Evolutionary conservation across 2,888 invertebrate species (phyloP), one percentile per base, ranked within the genome.

Genomic region (Congeria kusceri): DNA sequence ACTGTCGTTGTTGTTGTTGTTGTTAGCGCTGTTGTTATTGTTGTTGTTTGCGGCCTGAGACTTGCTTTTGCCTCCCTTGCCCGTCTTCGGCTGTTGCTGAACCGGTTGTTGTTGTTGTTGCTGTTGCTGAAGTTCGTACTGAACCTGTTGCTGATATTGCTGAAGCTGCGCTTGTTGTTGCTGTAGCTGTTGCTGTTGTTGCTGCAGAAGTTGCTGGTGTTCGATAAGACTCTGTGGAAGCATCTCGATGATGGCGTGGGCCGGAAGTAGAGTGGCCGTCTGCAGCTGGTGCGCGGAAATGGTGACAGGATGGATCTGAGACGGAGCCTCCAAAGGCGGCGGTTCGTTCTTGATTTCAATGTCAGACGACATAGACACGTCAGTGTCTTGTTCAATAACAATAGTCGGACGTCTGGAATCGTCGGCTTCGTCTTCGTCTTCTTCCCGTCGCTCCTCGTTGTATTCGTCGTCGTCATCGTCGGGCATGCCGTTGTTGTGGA

Each of bases 241-340:
- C 82, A 82, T 82, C 49, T 82, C 82, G 27, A 82, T 73, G 53
- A 82, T 78, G 27, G 82, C 78, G 56, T 78, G 82, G 23, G 78
- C 39, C 0, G 74, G 72, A 4, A 78, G 46, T 23, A 73, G 49
- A 23, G 73, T 61, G 1, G 74, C 66, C 3, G 66, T 56, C 59
- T 76, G 76, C 9, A 77, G 27, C 47, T 80, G 80, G 32, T 76
- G 72, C 23, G 80, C 68, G 56, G 76, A 76, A 1, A 77, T 49
- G n/a, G 67, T 67, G 4, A 80, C 80, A 18, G 72, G 76, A 9
- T 80, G 80, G n/a, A 80, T 32, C 49, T 80, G 80, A 28, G 76
- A 64, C 13, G 76, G 80, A 3, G 68, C 76, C 39, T 80, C 76
- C 29, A 80, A 56, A 9, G 76, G 80, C 3, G 80, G 80, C 39